Evolutionary conservation across 2,888 invertebrate species (phyloP), one percentile per base, ranked within the genome.

Genomic region (Yponomeuta plumbellus): DNA sequence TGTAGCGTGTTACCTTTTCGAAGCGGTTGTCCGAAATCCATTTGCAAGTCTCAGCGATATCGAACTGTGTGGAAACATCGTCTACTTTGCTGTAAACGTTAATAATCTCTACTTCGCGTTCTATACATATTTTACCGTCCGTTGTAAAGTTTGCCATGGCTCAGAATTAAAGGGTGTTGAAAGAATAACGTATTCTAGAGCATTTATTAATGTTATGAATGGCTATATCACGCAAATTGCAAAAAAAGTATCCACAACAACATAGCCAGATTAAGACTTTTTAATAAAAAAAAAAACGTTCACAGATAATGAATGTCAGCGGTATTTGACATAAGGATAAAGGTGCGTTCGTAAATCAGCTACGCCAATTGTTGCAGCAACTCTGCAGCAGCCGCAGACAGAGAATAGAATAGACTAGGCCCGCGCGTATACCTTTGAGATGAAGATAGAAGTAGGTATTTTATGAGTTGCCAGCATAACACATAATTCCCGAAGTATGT

Each of bases 1-100:
- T 34, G 34, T 13, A 52, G 13, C 17, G 3, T 52, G 17, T 79
- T 81, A 97, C 97, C 92, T 93, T 94, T 73, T 91, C 78, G 80
- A 92, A 95, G 59, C 91, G 85, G 80, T 94, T 94, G 67, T 92
- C 85, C 68, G 86, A 82, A 68, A 97, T 95, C 97, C 97, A 97
- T 68, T 93, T 86, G 58, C 89, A 85, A 74, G 94, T 94, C 79
- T 89, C 89, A 26, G 82, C 74, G 57, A 95, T 82, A 79, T 95
- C 94, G 75, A 94, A 95, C 65, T 86, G 80, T 66, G 83, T 73
- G 59, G 92, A 69, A 56, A 88, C 68, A 70, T 92, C 81, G 62
- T 83, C 82, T 68, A 75, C 72, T 61, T 74, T 68, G 66, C 73
- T 69, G 11, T 75, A 69, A 13, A 68, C 66, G 59, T 72, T 72